Evolutionary conservation across 2,797 vertebrate genomes (phyloP).

Genomic region (Balearica regulorum): DNA sequence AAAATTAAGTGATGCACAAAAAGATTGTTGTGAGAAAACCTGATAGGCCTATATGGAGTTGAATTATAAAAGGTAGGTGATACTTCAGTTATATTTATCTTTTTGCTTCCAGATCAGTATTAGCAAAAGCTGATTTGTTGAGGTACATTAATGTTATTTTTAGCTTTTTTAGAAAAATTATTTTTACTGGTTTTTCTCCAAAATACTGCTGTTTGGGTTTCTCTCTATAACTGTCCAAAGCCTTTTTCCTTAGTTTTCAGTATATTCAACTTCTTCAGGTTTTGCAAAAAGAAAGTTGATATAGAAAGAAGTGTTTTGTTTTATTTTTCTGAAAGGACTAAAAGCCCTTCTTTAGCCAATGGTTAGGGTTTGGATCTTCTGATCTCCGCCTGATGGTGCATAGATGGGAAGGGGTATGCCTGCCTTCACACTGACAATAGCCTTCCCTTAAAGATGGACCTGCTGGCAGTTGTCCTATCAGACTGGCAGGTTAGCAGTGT

Average conservation of each 20-base stretch:
- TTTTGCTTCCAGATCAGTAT: not conserved
- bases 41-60: too few species aligned
- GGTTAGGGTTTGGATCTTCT: not conserved
- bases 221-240: not conserved
- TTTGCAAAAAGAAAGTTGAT: not conserved
- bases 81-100: not conserved
- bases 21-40: not conserved
- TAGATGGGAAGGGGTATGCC: not conserved
- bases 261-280: not conserved
- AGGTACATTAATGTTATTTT: not conserved
- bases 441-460: not conserved
- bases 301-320: not conserved
- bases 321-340: not conserved
- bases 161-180: not conserved
- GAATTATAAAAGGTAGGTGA: not conserved
- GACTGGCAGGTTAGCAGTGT: not conserved
- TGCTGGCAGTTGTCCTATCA: not conserved
- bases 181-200: not conserved
- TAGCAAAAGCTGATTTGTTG: not conserved
- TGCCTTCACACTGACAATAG: not conserved
- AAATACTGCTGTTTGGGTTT: not conserved
- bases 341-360: not conserved
- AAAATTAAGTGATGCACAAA: not conserved
- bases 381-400: not conserved
- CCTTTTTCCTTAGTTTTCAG: not conserved